These are phyloP conservation scores for Buphagus erythrorhynchus DNA, from an alignment of 2,797 vertebrate genomes.

Conservation along the genomic window DNA sequence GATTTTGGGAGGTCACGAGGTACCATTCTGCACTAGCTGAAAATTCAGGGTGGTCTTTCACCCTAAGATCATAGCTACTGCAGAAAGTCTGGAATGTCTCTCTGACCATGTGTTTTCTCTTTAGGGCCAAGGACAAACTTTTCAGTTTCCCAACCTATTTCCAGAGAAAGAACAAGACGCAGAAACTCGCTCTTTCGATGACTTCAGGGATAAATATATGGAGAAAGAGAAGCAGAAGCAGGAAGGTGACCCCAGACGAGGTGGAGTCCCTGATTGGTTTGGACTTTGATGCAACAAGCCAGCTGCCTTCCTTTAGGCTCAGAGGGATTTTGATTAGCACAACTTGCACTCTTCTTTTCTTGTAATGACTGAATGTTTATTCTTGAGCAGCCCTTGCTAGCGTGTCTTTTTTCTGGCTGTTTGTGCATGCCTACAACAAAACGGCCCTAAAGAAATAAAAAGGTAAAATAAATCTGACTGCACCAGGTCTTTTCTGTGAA, in stretches of 20 bases:
- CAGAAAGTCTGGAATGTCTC: constrained; percentile 23
- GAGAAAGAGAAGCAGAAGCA: constrained; percentile 84
- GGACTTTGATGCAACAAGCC: constrained; percentile 80
- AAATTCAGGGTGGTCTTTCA: constrained; percentile 18
- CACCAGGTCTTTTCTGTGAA: not conserved
- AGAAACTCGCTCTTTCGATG: constrained; percentile 77
- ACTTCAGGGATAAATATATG: constrained; percentile 81
- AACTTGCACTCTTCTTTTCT: not conserved
- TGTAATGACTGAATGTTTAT: not conserved
- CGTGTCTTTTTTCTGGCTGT: not conserved
- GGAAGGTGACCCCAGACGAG: constrained; percentile 85
- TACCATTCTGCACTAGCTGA: not conserved
- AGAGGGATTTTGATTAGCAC: constrained; percentile 20
- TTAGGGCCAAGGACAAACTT: constrained; percentile 89
- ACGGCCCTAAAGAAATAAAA: constrained; percentile 46
- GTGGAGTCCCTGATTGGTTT: constrained; percentile 92
- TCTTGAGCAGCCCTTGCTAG: constrained; percentile 7
- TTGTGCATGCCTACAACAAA: not conserved
- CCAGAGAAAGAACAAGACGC: constrained; percentile 78
- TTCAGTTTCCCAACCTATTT: constrained; percentile 93
- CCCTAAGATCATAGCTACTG: not conserved
- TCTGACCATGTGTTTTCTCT: constrained; percentile 56
- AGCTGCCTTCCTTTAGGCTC: constrained; percentile 29
- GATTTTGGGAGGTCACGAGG: not conserved
- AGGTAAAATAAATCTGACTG: constrained; percentile 42